Evolutionary conservation across 2,113 vertebrate genomes (phyloP).

Genomic region (Periophthalmus modestus): DNA sequence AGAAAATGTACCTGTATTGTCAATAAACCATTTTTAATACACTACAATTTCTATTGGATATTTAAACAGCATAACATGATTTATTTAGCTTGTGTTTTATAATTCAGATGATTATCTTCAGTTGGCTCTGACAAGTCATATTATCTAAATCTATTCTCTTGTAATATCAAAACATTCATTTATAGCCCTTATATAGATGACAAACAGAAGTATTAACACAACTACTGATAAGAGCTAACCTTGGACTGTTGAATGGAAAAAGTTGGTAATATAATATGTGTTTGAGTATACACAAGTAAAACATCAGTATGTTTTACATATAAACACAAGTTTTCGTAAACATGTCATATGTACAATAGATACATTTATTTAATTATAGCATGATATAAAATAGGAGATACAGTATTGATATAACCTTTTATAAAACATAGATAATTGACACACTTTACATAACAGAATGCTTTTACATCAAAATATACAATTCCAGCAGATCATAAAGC

Average conservation of each 20-base stretch:
- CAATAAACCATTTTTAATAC: not conserved
- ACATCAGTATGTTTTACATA: not conserved
- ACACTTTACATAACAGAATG: not conserved
- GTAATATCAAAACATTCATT: not conserved
- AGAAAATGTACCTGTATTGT: not conserved
- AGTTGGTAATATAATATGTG: not conserved
- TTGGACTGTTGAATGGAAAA: constrained; percentile 5
- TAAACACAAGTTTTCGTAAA: not conserved
- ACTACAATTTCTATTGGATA: too few relatives aligned
- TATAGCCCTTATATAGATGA: constrained; percentile 2
- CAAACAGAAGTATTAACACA: not conserved
- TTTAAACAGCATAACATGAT: not conserved
- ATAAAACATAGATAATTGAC: not conserved
- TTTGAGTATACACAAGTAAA: not conserved
- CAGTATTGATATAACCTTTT: not conserved
- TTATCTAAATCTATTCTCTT: not conserved
- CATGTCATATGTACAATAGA: not conserved
- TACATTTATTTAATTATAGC: not conserved
- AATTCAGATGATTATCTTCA: not conserved
- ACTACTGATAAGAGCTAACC: constrained; percentile 19
- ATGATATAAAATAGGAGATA: not conserved
- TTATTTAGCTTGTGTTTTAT: not conserved
- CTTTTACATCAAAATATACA: not conserved
- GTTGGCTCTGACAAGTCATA: not conserved
- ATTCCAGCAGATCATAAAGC: not conserved